phyloP scores from a whole-genome alignment of 2,888 invertebrate species.

The Xestobium rufovillosum region DNA sequence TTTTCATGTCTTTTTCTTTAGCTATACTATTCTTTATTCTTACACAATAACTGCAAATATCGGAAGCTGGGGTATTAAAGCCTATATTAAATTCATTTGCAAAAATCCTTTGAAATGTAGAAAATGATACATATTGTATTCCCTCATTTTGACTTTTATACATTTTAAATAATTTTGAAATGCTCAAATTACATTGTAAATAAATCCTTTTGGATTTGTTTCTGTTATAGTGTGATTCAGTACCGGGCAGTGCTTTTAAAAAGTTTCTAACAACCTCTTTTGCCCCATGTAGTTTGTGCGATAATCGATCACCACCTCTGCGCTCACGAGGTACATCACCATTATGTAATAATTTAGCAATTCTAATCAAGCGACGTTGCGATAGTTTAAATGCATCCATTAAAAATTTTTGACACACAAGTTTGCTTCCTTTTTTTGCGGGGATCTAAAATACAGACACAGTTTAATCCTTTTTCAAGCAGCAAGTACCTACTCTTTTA shows the following conservation, averaged over 20 bases:
- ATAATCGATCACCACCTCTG: conserved; percentile 21
- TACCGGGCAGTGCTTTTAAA: conserved; percentile 22
- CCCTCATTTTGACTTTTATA: conserved; percentile 9
- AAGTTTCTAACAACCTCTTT: conserved; percentile 22
- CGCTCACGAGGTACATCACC: conserved; percentile 23
- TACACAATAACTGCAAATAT: too few species aligned
- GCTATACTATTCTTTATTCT: too few species aligned
- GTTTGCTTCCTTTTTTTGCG: conserved; percentile 2
- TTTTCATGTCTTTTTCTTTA: conserved; percentile 11
- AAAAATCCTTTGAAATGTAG: conserved; percentile 13
- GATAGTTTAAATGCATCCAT: conserved; percentile 16
- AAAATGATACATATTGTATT: conserved; percentile 17
- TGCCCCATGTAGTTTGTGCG: conserved; percentile 20
- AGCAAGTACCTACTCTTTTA: too few species aligned
- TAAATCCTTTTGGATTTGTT: conserved; percentile 13
- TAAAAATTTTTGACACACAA: conserved; percentile 19
- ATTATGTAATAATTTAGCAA: conserved; percentile 14
- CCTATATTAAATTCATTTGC: conserved; percentile 11
- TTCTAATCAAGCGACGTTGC: conserved; percentile 16
- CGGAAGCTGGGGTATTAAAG: conserved; percentile 20
- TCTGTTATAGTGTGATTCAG: conserved; percentile 13
- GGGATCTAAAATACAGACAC: too few species aligned
- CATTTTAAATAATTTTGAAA: conserved; percentile 7
- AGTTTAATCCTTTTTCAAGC: too few species aligned
- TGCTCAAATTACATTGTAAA: conserved; percentile 12